These are phyloP conservation scores for Hemichromis elongatus DNA, from an alignment of 2,113 vertebrate genomes.

Conservation along the genomic window DNA sequence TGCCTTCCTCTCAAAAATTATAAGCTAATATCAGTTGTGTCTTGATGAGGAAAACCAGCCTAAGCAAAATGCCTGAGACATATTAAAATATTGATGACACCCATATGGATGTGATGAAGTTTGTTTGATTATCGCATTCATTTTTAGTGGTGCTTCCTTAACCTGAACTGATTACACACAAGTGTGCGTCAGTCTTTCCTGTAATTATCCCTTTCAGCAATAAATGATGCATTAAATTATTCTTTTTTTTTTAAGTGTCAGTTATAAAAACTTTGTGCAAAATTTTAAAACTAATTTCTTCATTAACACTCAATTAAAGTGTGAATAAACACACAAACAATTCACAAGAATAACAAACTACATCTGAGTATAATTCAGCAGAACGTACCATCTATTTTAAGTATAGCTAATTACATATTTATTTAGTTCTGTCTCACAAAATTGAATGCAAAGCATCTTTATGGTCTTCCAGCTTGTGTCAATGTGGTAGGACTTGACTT, in stretches of 20 bases:
- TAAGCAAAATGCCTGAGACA: not conserved
- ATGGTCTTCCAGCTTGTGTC: not conserved
- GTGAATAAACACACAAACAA: not conserved
- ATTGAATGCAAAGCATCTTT: not conserved
- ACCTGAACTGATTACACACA: conserved; percentile 8
- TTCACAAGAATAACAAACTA: not conserved
- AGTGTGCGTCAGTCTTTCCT: conserved; percentile 9
- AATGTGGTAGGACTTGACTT: too few species aligned
- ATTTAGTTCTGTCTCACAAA: not conserved
- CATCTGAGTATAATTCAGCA: not conserved
- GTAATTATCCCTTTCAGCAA: conserved; percentile 8
- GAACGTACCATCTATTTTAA: not conserved
- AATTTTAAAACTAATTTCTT: not conserved
- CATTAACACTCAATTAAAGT: not conserved
- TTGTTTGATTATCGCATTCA: conserved; percentile 2
- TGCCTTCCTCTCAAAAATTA: not conserved
- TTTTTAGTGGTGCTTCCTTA: conserved; percentile 2
- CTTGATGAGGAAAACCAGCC: not conserved
- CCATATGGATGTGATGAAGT: not conserved
- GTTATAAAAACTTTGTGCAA: not conserved
- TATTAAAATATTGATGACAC: not conserved
- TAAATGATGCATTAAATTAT: conserved; percentile 1
- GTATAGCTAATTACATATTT: not conserved
- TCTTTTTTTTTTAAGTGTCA: not conserved
- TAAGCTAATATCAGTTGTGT: not conserved